These are phyloP conservation scores for Pseudococcus longispinus DNA, from an alignment of 2,888 invertebrate genomes.

Conservation along the genomic window DNA sequence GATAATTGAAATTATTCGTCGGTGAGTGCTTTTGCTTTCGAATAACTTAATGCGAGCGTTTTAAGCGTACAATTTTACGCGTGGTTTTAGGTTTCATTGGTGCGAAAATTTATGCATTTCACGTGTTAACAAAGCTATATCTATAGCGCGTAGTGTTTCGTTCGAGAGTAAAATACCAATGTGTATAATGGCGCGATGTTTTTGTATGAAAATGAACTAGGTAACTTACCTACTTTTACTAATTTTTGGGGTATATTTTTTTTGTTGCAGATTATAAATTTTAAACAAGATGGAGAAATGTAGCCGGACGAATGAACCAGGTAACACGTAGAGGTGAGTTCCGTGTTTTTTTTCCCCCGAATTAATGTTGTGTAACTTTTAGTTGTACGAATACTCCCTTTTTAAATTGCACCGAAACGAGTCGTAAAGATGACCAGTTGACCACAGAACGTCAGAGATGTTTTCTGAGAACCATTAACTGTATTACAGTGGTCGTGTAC, in stretches of 20 bases:
- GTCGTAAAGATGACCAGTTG: too few relatives aligned
- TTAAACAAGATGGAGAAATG: background rate
- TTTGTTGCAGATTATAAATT: background rate
- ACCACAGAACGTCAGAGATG: too few relatives aligned
- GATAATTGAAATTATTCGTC: conserved; percentile 7
- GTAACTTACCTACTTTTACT: background rate
- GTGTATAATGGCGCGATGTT: background rate
- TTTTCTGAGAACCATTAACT: too few relatives aligned
- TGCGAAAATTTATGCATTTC: conserved; percentile 1
- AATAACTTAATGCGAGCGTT: background rate
- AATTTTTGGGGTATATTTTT: background rate
- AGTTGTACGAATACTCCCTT: too few relatives aligned
- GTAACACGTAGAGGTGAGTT: too few relatives aligned
- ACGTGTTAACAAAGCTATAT: background rate
- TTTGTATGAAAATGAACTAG: background rate
- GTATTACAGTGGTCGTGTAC: too few relatives aligned
- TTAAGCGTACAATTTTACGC: background rate
- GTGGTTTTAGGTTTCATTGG: background rate
- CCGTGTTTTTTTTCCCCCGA: too few relatives aligned
- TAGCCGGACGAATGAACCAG: background rate
- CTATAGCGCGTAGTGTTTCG: background rate
- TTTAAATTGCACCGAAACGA: too few relatives aligned
- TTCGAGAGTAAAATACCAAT: background rate
- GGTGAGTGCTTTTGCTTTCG: background rate
- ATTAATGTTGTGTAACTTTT: too few relatives aligned